Evolutionary conservation across 2,888 invertebrate genomes (phyloP), one percentile per base, ranked within the genome.

Genomic region (Malthinus flaveolus): DNA sequence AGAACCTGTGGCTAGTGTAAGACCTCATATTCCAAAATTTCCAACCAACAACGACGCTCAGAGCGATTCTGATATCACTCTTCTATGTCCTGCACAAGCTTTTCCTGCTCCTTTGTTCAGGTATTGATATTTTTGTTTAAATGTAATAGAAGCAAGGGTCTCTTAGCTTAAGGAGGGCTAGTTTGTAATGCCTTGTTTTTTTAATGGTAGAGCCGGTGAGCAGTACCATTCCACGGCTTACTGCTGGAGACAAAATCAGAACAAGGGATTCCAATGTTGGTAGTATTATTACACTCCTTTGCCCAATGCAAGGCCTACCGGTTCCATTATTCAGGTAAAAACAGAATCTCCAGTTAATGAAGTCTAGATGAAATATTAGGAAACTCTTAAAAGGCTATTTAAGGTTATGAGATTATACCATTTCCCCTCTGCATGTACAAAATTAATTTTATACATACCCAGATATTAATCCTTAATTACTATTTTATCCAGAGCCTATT

Each of bases 231-330:
- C 84, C 84, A 11, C 81, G 81, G 71, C 78, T 84, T 42, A 73
- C 74, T 5, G 68, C 71, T 6, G 70, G 71, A 32, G 68, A 67
- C 61, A 66, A 68, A 53, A 66, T 66, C 33, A 71, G 74, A 64
- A 73, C 71, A 23, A 67, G 68, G 50, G 57, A 67, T 4, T 63
- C 68, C 37, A 66, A 61, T 48, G 35, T 69, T 32, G 70, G 70
- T 32, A 71, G 73, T 46, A 81, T 80, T 59, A 71, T 86, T 66
- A 83, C 87, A 50, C 82, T 91, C 63, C 82, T 86, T 68, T 91
- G 90, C 74, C 88, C 88, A 48, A 88, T 87, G 59, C 90, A 91
- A 81, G 89, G 87, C 31, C 87, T 81, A 76, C 86, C 86, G 11
- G 81, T 84, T 50, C 86, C 86, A 34, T 71, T 75, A 56, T 81